Base-by-base conservation (phyloP, 2,113 vertebrate genomes). In the Barnardius zonarius region DNA sequence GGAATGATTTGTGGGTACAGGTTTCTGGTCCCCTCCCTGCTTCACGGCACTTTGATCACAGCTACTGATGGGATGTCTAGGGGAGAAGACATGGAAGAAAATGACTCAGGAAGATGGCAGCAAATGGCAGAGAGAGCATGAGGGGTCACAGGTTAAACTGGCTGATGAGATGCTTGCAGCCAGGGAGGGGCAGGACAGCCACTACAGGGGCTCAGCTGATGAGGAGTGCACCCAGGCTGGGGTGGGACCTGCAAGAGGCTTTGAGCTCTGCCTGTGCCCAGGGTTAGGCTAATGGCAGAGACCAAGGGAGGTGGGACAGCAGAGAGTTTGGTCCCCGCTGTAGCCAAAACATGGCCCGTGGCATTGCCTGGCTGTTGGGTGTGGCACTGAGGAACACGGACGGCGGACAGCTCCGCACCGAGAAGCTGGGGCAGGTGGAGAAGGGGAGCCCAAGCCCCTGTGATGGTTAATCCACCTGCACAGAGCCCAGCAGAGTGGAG, bases 21-120 rank as follows among this genome's bases (percentile, higher is more conserved):
- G 39, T 51, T 44, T 86, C 51, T 67, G 41, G 27, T 66, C 15
- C 3, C 24, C 13, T 74, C n/a, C 27, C 31, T 74, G 59, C 37
- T 59, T 74, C 7, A 2, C 14, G 49, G 17, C 33, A 15, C 35
- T 48, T 78, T 1, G 5, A 22, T 74, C 62, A 84, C 80, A 84
- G 61, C 27, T 91, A 51, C 35, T 52, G 18, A 13, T 77, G 37
- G 9, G 46, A 2, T 69, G 30, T 35, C 35, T 76, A 5, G 11
- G 30, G 17, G 17, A 20, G 27, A 44, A 41, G 22, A 54, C 0
- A 0, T 30, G 13, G 39, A 17, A 17, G 7, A 39, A 35, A 83
- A 19, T 69, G 35, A 49, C 12, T 12, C 4, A 1, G 20, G 54
- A 24, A 80, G 39, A 61, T 66, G 68, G 37, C 52, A 90, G 51